Base-by-base conservation (phyloP, 2,113 vertebrate species). In the Raja brachyura region DNA sequence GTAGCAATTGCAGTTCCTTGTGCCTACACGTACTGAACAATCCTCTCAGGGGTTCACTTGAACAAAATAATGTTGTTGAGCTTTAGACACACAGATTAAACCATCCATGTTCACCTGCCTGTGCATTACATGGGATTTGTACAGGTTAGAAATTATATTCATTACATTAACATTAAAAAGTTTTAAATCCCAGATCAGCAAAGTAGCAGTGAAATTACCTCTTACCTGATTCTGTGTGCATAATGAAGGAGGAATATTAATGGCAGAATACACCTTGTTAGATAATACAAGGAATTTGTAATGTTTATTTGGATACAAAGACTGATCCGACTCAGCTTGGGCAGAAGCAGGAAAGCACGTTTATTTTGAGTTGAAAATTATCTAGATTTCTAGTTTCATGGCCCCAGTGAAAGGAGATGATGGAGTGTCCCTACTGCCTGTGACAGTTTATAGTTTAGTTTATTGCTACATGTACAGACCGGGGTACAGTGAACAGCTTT, bases 11-110 rank as follows among this genome's bases (percentile, higher is more conserved):
- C 39, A 48, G 39, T 48, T 48, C 39, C 39, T 3, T 48, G 39
- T 48, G 39, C 3, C 39, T 48, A 48, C 39, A 48, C 39, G 39
- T 48, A 48, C 39, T 48, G 39, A 48, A 3, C 39, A 48, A 48
- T 48, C 39, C 39, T 48, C 39, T 48, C 39, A 48, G 39, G 39
- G 39, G 39, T 48, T 48, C 39, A 63, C 59, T 88, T 88, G 14
- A 63, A n/a, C n/a, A n/a, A 88, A 88, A 63, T 63, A 88, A 88
- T 88, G 63, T 88, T 63, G 59, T 14, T 28, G 31, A 88, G 28
- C 4, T 5, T n/a, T 28, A 63, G 56, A 25, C 11, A 28, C 28
- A 73, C 25, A 59, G 16, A 88, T 25, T 88, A 25, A 88, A 25
- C 61, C 16, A 63, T 59, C 5, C 59, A 11, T 10, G 7, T 88